These are phyloP conservation scores for Augiades crinisus DNA, from an alignment of 2,888 invertebrate genomes.

Conservation along the genomic window DNA sequence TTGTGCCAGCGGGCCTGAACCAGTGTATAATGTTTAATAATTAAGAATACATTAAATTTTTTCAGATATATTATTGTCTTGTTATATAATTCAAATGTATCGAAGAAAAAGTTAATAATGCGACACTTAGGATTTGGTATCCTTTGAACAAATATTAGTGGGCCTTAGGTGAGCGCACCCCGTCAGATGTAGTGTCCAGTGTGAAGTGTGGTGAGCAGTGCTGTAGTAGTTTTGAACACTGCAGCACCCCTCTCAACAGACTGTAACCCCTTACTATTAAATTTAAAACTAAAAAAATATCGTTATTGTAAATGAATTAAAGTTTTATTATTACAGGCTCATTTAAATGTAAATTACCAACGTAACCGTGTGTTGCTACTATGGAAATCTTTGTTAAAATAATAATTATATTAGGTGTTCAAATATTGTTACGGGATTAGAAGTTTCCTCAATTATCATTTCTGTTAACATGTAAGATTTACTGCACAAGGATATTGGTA, in stretches of 20 bases:
- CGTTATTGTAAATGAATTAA: slow-evolving; percentile 77
- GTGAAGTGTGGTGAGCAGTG: slow-evolving; percentile 33
- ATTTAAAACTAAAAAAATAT: slow-evolving; percentile 63
- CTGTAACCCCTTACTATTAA: slow-evolving; percentile 62
- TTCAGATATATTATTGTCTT: slow-evolving; percentile 82
- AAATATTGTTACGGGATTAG: slow-evolving; percentile 78
- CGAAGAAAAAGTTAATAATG: slow-evolving; percentile 64
- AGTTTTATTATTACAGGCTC: slow-evolving; percentile 76
- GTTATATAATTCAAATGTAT: slow-evolving; percentile 82
- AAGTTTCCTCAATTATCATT: slow-evolving; percentile 72
- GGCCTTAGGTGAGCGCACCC: slow-evolving; percentile 71
- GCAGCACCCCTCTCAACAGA: slow-evolving; percentile 37
- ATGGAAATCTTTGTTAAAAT: slow-evolving; percentile 69
- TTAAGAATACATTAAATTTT: slow-evolving; percentile 79
- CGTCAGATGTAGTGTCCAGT: slow-evolving; percentile 55
- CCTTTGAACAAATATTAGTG: slow-evolving; percentile 68
- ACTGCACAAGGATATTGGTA: slow-evolving; percentile 81
- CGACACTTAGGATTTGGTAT: slow-evolving; percentile 63
- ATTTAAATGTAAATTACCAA: slow-evolving; percentile 69
- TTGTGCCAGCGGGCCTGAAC: slow-evolving; percentile 69
- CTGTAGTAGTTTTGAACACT: slow-evolving; percentile 32
- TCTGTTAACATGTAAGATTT: slow-evolving; percentile 71
- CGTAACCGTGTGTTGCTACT: slow-evolving; percentile 68
- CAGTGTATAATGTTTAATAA: slow-evolving; percentile 77
- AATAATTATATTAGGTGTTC: slow-evolving; percentile 78